These are phyloP conservation scores for Procambarus virginalis DNA, from an alignment of 1,140 invertebrate species.

Conservation along the genomic window DNA sequence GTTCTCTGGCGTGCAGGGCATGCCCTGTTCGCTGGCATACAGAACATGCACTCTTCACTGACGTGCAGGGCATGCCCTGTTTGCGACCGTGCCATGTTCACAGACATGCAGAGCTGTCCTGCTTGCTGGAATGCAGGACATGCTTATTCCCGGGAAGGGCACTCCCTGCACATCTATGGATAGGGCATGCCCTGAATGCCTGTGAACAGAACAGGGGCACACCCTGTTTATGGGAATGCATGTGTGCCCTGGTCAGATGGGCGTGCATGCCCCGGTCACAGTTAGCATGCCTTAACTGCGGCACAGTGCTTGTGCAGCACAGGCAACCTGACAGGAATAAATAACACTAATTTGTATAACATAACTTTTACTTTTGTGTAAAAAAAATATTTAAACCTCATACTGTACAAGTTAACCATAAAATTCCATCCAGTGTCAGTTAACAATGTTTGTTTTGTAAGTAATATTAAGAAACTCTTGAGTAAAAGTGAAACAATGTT, in stretches of 20 bases:
- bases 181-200: no score
- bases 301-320: not conserved
- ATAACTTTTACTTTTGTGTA: not conserved
- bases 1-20: no score
- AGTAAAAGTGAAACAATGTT: not conserved
- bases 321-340: not conserved
- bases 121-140: no score
- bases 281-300: no score
- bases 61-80: no score
- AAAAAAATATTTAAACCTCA: not conserved
- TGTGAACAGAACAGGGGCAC: not conserved
- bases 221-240: no score
- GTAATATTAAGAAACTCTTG: not conserved
- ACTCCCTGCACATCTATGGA: no score
- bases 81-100: no score
- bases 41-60: no score
- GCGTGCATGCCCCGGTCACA: not conserved
- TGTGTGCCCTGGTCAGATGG: not conserved
- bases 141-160: no score
- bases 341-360: not conserved
- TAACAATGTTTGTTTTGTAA: not conserved
- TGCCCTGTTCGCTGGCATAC: no score
- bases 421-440: not conserved
- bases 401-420: not conserved
- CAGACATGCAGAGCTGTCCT: no score